Evolutionary conservation across 2,797 vertebrate genomes (phyloP).

Genomic region (Clamator glandarius): DNA sequence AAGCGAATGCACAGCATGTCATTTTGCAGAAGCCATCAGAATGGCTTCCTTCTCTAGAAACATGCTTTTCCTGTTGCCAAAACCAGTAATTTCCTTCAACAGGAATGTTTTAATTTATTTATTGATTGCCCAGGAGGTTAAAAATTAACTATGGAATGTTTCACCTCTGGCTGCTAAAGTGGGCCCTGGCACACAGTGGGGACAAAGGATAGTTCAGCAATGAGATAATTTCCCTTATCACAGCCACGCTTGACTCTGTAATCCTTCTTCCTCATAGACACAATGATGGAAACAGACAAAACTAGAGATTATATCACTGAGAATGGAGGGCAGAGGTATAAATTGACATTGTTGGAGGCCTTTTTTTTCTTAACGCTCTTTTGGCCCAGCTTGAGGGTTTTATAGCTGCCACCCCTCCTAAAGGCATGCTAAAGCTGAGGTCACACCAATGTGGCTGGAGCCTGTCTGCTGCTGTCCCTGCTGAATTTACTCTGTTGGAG

Average conservation of each 20-base stretch:
- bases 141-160: not conserved
- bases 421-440: not conserved
- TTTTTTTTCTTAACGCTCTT: not conserved
- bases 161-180: not conserved
- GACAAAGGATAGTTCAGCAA: not conserved
- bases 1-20: not conserved
- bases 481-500: not conserved
- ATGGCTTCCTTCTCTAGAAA: not conserved
- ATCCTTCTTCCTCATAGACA: not conserved
- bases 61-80: not conserved
- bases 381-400: not conserved
- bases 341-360: not conserved
- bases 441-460: not conserved
- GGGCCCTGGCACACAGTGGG: not conserved
- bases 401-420: not conserved
- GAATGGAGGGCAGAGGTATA: not conserved
- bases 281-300: not conserved
- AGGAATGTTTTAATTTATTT: not conserved
- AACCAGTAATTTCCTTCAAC: not conserved
- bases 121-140: not conserved
- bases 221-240: not conserved
- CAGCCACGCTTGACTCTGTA: not conserved
- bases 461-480: not conserved
- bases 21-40: not conserved
- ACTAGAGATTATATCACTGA: not conserved